These are phyloP conservation scores for Drosophila anomelani DNA, from an alignment of 2,888 invertebrate species.

Conservation along the genomic window DNA sequence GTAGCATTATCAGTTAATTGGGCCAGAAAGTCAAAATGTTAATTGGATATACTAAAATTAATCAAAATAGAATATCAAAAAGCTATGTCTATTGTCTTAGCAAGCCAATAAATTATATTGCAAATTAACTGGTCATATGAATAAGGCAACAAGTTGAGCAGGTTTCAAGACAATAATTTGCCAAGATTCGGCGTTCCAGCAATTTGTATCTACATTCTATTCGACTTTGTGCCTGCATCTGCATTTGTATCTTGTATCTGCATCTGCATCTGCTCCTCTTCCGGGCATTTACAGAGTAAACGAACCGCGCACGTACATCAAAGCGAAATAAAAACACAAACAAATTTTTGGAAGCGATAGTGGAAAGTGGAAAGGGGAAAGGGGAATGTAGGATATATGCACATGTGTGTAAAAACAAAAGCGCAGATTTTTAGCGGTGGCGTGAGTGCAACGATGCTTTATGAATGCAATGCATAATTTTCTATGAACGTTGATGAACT, in stretches of 20 bases:
- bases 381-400: constrained; percentile 27
- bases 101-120: not conserved
- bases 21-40: not conserved
- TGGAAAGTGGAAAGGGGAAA: not conserved
- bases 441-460: constrained; percentile 3
- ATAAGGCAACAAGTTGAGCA: constrained; percentile 12
- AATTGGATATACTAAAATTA: constrained; percentile 1
- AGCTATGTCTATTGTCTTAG: not conserved
- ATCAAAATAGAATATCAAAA: constrained; percentile 6
- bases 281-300: constrained; percentile 31
- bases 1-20: not conserved
- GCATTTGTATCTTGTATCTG: constrained; percentile 15
- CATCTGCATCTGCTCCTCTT: constrained; percentile 13
- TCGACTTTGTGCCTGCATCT: constrained; percentile 2
- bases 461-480: constrained; percentile 49
- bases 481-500: constrained; percentile 59
- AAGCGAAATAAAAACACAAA: constrained; percentile 32
- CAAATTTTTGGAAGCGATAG: not conserved
- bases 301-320: constrained; percentile 28
- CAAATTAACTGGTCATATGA: constrained; percentile 17
- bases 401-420: constrained; percentile 50
- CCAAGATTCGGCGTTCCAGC: not conserved
- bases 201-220: constrained; percentile 1
- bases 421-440: not conserved
- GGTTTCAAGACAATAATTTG: constrained; percentile 2